Percentiles rank a stretch among this genome's conserved stretches.
Conservation (phyloP, 2,797 vertebrate genomes). For the Pterois miles region DNA sequence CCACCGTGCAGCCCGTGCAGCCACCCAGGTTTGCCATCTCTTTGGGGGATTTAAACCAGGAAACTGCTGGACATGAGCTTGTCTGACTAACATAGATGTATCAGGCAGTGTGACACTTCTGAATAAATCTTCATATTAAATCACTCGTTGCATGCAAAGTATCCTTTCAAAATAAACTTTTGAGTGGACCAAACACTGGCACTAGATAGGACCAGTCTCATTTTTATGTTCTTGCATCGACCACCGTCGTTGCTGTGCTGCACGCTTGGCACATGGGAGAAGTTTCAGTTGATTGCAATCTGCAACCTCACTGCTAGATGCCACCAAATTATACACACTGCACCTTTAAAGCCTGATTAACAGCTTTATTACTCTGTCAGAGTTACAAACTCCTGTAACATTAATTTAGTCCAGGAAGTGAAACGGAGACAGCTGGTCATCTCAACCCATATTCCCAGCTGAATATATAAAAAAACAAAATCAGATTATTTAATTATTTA, state of each 20-base stretch:
- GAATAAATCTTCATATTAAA: not conserved
- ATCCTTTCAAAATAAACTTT: too few relatives aligned
- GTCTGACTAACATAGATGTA: not conserved
- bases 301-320: too few relatives aligned
- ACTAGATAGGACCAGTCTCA: fast-evolving
- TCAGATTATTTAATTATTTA: not conserved
- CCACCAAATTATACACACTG: too few relatives aligned
- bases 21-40: constrained; percentile 20
- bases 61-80: not conserved
- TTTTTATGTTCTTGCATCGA: fast-evolving
- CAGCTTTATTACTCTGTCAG: not conserved
- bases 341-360: not conserved
- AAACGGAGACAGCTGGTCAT: constrained; percentile 19
- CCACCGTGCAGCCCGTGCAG: too few relatives aligned
- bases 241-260: too few relatives aligned
- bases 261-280: too few relatives aligned
- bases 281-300: too few relatives aligned
- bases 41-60: not conserved
- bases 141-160: too few relatives aligned
- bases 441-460: constrained; percentile 1
- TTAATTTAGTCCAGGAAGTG: not conserved
- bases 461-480: constrained; percentile 1
- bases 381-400: constrained; percentile 1
- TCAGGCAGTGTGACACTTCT: not conserved
- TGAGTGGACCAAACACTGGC: too few relatives aligned